These are phyloP conservation scores for Montipora sp. DNA, from an alignment of 64 coral and sea anemone genomes.

Conservation along the genomic window DNA sequence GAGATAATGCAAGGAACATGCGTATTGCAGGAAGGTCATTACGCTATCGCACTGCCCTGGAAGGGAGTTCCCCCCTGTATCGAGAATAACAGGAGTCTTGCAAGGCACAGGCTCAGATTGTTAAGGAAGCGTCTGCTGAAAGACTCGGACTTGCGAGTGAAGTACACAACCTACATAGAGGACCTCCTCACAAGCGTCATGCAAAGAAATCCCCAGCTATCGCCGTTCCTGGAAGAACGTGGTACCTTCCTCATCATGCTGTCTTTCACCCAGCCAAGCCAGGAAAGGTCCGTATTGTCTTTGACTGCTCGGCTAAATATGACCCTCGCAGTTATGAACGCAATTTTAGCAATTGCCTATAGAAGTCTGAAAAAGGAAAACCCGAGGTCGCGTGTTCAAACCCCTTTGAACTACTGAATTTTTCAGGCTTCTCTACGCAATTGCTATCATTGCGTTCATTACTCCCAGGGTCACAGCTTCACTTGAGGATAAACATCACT, in stretches of 20 bases:
- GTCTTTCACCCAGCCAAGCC: neutral
- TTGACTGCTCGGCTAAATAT: neutral
- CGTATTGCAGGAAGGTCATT: too few relatives aligned
- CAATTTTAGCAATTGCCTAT: too few relatives aligned
- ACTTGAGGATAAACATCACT: too few relatives aligned
- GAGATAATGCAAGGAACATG: neutral
- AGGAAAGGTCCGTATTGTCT: neutral
- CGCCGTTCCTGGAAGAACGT: neutral
- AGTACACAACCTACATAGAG: constrained; percentile 29
- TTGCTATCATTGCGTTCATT: too few relatives aligned
- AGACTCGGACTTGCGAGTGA: neutral
- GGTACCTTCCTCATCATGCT: neutral
- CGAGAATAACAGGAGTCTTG: neutral
- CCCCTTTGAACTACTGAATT: too few relatives aligned
- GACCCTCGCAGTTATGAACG: too few relatives aligned
- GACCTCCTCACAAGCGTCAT: neutral
- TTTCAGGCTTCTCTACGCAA: too few relatives aligned
- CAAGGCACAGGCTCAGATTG: neutral
- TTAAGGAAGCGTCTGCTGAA: neutral
- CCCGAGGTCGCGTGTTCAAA: too few relatives aligned
- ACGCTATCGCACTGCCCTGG: too few relatives aligned
- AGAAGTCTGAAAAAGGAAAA: too few relatives aligned
- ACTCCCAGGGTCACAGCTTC: neutral
- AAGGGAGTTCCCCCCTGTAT: too few relatives aligned
- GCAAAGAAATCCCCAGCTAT: neutral